Evolutionary conservation across 2,797 vertebrate genomes (phyloP).

Genomic region (Lacerta agilis): DNA sequence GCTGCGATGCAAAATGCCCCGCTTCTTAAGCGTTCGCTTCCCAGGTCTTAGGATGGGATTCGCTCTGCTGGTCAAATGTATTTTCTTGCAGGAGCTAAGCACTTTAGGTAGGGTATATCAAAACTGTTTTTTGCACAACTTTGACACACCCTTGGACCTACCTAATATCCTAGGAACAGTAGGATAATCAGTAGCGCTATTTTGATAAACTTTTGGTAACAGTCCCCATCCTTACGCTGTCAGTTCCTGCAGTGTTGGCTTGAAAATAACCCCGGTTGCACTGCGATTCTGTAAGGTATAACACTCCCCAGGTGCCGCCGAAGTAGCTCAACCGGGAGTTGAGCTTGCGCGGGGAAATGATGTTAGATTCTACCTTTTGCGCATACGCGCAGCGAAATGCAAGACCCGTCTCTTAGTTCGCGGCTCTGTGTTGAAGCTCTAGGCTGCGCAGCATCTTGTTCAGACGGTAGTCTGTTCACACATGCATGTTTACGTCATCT

Average conservation of each 20-base stretch:
- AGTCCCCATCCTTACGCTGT: background rate
- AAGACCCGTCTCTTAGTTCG: background rate
- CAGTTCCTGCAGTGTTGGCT: background rate
- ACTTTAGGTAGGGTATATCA: too few species aligned
- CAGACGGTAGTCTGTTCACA: background rate
- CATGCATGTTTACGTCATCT: background rate
- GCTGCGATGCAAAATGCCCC: background rate
- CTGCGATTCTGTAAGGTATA: background rate
- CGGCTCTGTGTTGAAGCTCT: background rate
- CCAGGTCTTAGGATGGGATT: background rate
- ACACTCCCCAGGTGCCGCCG: background rate
- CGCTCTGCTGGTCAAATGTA: too few species aligned
- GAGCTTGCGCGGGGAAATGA: too few species aligned
- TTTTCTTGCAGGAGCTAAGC: background rate
- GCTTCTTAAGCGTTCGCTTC: background rate
- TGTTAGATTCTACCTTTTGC: background rate
- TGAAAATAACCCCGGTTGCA: background rate
- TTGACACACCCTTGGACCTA: too few species aligned
- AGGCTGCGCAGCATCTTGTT: background rate
- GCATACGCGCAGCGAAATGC: background rate
- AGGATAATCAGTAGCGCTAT: background rate
- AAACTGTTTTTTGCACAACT: background rate
- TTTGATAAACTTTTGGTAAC: background rate
- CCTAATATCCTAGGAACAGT: background rate
- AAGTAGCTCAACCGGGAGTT: background rate